Conservation (phyloP, 1,140 invertebrate genomes). For the Elymnias hypermnestra region DNA sequence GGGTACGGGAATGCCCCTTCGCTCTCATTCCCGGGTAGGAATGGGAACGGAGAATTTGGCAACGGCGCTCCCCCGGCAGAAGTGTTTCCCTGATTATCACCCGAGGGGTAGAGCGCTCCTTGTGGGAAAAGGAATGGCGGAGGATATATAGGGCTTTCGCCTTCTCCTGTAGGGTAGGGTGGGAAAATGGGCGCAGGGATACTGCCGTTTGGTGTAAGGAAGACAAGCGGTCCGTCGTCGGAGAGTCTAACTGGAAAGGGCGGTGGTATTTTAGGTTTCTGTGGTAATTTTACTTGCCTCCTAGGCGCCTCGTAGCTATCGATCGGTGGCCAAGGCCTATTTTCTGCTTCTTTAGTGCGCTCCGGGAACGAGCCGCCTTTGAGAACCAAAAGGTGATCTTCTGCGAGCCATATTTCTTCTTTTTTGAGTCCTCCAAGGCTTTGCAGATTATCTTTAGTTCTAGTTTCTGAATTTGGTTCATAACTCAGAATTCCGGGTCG, state of each 20-base stretch:
- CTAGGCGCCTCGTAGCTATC: slow-evolving; percentile 88
- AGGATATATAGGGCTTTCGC: slow-evolving; percentile 77
- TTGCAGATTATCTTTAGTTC: slow-evolving; percentile 83
- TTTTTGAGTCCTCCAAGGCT: slow-evolving; percentile 88
- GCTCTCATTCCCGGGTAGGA: slow-evolving; percentile 75
- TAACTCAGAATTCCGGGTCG: slow-evolving; percentile 90
- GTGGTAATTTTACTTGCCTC: slow-evolving; percentile 86
- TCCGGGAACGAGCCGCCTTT: slow-evolving; percentile 84
- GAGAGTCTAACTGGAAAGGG: slow-evolving; percentile 91
- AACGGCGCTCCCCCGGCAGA: slow-evolving; percentile 78
- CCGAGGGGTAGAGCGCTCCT: slow-evolving; percentile 66
- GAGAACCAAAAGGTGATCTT: slow-evolving; percentile 90
- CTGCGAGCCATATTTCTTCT: slow-evolving; percentile 92
- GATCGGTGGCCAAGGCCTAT: slow-evolving; percentile 84
- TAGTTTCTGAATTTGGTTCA: slow-evolving; percentile 83
- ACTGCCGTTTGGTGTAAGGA: slow-evolving; percentile 81
- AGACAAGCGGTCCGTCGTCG: slow-evolving; percentile 86
- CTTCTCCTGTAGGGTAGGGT: slow-evolving; percentile 74
- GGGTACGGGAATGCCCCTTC: slow-evolving; percentile 77
- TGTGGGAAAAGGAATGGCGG: slow-evolving; percentile 76
- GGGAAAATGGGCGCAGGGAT: slow-evolving; percentile 69
- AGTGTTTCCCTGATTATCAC: slow-evolving; percentile 78
- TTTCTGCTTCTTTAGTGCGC: slow-evolving; percentile 57
- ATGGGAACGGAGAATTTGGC: slow-evolving; percentile 78
- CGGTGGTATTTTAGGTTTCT: slow-evolving; percentile 86